phyloP scores from a whole-genome alignment of 1,140 invertebrate genomes.

The Dendroctonus valens region DNA sequence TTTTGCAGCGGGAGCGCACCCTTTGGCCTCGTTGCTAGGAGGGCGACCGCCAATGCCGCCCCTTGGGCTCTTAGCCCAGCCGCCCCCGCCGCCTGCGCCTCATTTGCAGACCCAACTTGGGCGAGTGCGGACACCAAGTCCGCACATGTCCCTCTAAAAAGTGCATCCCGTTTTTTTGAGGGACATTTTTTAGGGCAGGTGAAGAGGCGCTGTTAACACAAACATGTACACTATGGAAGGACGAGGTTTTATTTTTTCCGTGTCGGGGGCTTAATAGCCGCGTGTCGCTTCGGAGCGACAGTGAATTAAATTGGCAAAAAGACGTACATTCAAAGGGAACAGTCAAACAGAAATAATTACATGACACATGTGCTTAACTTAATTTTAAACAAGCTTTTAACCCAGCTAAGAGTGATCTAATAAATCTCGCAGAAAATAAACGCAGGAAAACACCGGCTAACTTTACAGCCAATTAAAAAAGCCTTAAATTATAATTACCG shows the following conservation, averaged over 20 bases:
- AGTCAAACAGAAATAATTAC: slow-evolving; percentile 24
- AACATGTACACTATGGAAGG: too few relatives aligned
- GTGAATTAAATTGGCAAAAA: too few relatives aligned
- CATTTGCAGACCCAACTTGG: slow-evolving; percentile 41
- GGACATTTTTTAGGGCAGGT: too few relatives aligned
- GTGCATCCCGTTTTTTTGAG: too few relatives aligned
- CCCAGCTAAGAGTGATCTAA: slow-evolving; percentile 18
- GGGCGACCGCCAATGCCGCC: slow-evolving; percentile 45
- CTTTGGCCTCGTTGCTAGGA: slow-evolving; percentile 47
- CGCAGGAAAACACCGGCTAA: slow-evolving; percentile 16
- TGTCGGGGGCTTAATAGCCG: too few relatives aligned
- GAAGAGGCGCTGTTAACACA: too few relatives aligned
- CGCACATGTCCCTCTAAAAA: slow-evolving; percentile 42
- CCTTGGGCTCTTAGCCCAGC: slow-evolving; percentile 43
- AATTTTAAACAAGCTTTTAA: slow-evolving; percentile 32
- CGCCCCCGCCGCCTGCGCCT: slow-evolving; percentile 38
- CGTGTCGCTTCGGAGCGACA: too few relatives aligned
- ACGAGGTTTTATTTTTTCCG: too few relatives aligned
- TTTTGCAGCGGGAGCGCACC: slow-evolving; percentile 47
- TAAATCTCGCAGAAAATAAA: slow-evolving; percentile 26
- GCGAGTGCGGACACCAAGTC: slow-evolving; percentile 44
- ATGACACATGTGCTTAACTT: slow-evolving; percentile 34
- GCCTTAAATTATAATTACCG: slow-evolving; percentile 31
- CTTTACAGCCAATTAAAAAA: slow-evolving; percentile 32
- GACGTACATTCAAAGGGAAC: too few relatives aligned